Base-by-base conservation (phyloP, 2,888 invertebrate species). In the Congeria kusceri region DNA sequence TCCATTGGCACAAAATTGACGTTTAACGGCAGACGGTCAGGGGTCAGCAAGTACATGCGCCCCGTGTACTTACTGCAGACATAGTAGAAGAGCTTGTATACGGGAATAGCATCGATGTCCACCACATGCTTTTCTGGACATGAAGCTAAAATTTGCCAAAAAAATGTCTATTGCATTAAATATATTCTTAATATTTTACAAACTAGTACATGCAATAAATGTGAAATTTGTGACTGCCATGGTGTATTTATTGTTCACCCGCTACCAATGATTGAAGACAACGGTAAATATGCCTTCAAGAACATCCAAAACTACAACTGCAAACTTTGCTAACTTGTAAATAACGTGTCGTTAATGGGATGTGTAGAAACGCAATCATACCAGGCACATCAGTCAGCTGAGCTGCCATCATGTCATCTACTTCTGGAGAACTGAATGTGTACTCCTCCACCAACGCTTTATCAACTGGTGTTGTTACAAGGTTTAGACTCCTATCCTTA, bases 1-100 rank as follows among this genome's bases (percentile, higher is more conserved):
- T 92, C 92, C n/a, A 89, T 73, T 2, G 91, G 91, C 23, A 88
- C 66, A 71, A 92, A 91, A 70, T 90, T 91, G 13, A 88, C 80
- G 67, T 88, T 69, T 69, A 92, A 80, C 1, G 88, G 66, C 15
- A 69, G 67, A 23, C 85, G 88, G 15, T 80, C 79, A 91, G 91
- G 81, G 18, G 90, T 86, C 66, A 84, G 89, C 13, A 92, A 76
- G 73, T 89, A 91, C 5, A 92, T 78, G 27, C 92, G 84, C 7
- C 87, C 88, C 11, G 92, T 92, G 76, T 92, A 88, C 66, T 84
- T 78, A 73, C 92, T 92, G 72, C 89, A 88, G 67, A 85, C 86
- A 75, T 84, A 92, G 44, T 78, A 74, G 68, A 92, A 90, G 39
- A 57, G 59, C 18, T 58, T 56, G 69, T 88, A 83, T 20, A 87